These are phyloP conservation scores for Sebastes itinus DNA, from an alignment of 2,797 vertebrate species.

Conservation along the genomic window DNA sequence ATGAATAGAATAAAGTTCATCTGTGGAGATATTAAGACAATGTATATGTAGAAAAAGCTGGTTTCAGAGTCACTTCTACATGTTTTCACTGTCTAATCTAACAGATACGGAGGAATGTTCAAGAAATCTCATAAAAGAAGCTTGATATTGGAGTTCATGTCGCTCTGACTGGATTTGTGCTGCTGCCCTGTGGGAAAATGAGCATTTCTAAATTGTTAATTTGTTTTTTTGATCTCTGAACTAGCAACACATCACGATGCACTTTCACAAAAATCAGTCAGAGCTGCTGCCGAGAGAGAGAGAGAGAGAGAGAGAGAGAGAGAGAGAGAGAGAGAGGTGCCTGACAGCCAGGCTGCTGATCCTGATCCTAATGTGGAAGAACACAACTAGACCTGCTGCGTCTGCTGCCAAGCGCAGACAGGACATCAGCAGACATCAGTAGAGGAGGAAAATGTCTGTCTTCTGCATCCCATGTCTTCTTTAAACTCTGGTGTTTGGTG, in stretches of 20 bases:
- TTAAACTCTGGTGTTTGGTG: background rate
- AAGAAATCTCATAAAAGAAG: background rate
- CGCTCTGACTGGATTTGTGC: background rate
- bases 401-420: conserved; percentile 19
- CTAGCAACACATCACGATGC: background rate
- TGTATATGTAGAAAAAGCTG: background rate
- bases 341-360: conserved; percentile 20
- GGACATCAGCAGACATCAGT: conserved; percentile 1
- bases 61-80: background rate
- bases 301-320: conserved; percentile 10
- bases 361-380: conserved; percentile 39
- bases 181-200: conserved; percentile 2
- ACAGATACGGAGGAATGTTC: background rate
- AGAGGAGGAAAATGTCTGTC: background rate
- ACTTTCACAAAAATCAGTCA: conserved; percentile 5
- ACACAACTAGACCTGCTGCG: conserved; percentile 25
- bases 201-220: conserved; percentile 18
- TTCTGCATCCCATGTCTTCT: background rate
- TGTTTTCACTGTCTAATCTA: background rate
- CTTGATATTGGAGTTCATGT: background rate
- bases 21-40: conserved; percentile 68
- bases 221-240: conserved; percentile 9
- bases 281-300: conserved; percentile 8
- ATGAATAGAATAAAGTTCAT: conserved; percentile 95
- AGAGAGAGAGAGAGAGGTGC: background rate